Evolutionary conservation across 2,888 invertebrate species (phyloP), one percentile per base, ranked within the genome.

Genomic region (Julus scandinavius): DNA sequence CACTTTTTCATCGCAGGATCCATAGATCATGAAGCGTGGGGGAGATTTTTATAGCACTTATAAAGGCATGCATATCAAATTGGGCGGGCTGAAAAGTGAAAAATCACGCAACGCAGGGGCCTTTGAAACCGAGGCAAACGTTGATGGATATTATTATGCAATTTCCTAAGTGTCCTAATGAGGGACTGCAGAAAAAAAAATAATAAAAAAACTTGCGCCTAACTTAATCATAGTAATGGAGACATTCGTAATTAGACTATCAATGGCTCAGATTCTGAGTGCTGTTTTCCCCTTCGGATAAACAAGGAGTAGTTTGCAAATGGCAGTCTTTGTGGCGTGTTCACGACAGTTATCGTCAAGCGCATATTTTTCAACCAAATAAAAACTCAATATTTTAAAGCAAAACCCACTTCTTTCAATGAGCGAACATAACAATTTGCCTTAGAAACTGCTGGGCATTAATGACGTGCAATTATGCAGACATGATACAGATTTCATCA

Each of bases 131-230:
- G 11, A 54, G 63, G 17, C 63, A 17, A 20, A 20, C 63, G 63
- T 7, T 72, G 63, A 20, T 72, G 63, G 63, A 72, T 72, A 29
- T 72, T 72, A 72, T 72, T 72, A 72, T 72, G 63, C 63, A 72
- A 72, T 72, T 72, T 72, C 63, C 63, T 72, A 72, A 72, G 63
- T 72, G 63, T 72, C 63, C 63, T 72, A 72, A 72, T 72, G 63
- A 72, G 63, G 20, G 63, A 72, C 63, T 20, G 63, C 63, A 17
- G 54, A 17, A 17, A 20, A 72, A 72, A 72, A 72, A 20, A 1
- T 3, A 13, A 17, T 3, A 20, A 72, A 72, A 72, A 72, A 20
- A 1, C 1, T 72, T 20, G 63, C 63, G 63, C 20, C 63, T 72
- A 17, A 20, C 63, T 72, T 72, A 72, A 72, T 72, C 63, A 72